A percentile compares a stretch with the other conserved stretches of the same genome.
phyloP scores from a whole-genome alignment of 2,797 vertebrate genomes.

The Nyctibius grandis region DNA sequence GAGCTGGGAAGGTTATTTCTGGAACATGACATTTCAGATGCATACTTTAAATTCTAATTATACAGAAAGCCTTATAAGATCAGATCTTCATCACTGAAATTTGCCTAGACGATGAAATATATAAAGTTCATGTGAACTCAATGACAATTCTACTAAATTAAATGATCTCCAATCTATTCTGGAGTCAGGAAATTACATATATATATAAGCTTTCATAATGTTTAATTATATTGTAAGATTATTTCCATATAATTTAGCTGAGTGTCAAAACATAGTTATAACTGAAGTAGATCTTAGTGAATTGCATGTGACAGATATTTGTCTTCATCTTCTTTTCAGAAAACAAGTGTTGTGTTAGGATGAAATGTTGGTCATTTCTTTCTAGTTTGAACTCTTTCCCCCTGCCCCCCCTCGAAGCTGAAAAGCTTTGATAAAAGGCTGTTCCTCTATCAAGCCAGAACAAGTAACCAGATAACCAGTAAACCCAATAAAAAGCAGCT shows the following conservation, averaged over 20 bases:
- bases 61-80: conserved; percentile 68
- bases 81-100: conserved; percentile 24
- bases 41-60: conserved; percentile 68
- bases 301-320: background rate
- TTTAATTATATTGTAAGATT: conserved; percentile 22
- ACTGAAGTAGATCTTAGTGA: background rate
- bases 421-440: background rate
- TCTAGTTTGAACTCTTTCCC: background rate
- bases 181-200: background rate
- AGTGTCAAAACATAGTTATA: background rate
- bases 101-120: background rate
- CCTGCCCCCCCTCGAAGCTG: background rate
- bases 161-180: background rate
- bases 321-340: background rate
- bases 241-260: background rate
- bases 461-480: background rate
- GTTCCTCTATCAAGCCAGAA: background rate
- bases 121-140: background rate
- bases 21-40: conserved; percentile 85
- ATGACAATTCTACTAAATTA: background rate
- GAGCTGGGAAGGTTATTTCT: conserved; percentile 82
- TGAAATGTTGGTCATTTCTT: background rate
- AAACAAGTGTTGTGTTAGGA: background rate
- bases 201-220: background rate
- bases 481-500: background rate